Base-by-base conservation (phyloP, 2,113 vertebrate species). In the Camelus dromedarius region DNA sequence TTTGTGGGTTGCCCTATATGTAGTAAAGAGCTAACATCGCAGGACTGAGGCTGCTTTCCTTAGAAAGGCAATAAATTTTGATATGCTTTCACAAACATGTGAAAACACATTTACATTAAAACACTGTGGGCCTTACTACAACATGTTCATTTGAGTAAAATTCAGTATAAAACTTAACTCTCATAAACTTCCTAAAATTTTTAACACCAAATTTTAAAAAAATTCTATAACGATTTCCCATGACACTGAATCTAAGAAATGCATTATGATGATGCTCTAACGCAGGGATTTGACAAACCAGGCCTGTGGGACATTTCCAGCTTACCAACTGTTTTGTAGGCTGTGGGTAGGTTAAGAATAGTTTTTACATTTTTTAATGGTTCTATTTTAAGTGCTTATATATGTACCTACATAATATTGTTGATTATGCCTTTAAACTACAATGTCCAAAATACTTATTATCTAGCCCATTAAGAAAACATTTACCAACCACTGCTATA, bases 71-170 rank as follows among this genome's bases (percentile, higher is more conserved):
- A 42, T 42, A 5, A 42, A 56, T 73, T 86, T 28, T 32, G 16
- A 82, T 82, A 6, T 70, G 5, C 11, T 83, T 58, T 72, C n/a
- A 89, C n/a, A 76, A 89, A 79, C 15, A 70, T 66, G 11, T 67
- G 28, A 89, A 76, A 95, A 77, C 12, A 88, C n/a, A 70, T 69
- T 58, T 38, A 85, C 20, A 48, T 66, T 76, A 95, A 87, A 92
- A 76, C 83, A 70, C 11, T 48, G 20, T 32, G 42, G 30, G 5
- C 18, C 18, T 92, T 67, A 64, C 35, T 35, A 89, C 9, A 81
- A 69, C 12, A 42, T 14, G 16, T 50, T 85, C 79, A 91, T 73
- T 42, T 75, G 50, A 91, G 15, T 60, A 87, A 91, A 94, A 87
- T 73, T 58, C 38, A 79, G 18, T 64, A 90, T 60, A 87, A 95